A percentile compares a stretch with the other conserved stretches of the same genome.
These are phyloP conservation scores for Dipodomys ordii DNA, from an alignment of 2,113 vertebrate species.

Conservation along the genomic window DNA sequence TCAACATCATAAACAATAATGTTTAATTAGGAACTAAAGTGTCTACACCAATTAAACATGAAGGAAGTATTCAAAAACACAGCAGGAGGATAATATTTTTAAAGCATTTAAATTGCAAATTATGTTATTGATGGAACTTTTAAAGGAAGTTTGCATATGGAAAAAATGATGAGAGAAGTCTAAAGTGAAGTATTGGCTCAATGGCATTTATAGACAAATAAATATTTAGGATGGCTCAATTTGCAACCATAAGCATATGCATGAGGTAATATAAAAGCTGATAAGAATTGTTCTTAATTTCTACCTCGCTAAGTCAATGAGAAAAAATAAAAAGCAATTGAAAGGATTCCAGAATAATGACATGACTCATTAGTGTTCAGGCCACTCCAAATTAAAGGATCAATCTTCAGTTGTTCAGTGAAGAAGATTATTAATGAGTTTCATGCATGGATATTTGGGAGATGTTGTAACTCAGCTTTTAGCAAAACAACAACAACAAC, in stretches of 20 bases:
- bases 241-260: slow-evolving; percentile 67
- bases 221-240: slow-evolving; percentile 78
- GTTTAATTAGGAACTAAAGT: slow-evolving; percentile 89
- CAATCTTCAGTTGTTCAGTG: slow-evolving; percentile 68
- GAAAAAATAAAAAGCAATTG: slow-evolving; percentile 48
- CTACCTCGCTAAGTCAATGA: slow-evolving; percentile 71
- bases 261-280: slow-evolving; percentile 78
- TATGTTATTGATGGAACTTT: slow-evolving; percentile 83
- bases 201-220: slow-evolving; percentile 75
- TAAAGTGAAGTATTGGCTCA: slow-evolving; percentile 74
- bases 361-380: slow-evolving; percentile 79
- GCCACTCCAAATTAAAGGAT: slow-evolving; percentile 82
- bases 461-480: slow-evolving; percentile 14
- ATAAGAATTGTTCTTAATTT: slow-evolving; percentile 75
- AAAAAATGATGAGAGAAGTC: slow-evolving; percentile 53
- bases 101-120: slow-evolving; percentile 89
- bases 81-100: slow-evolving; percentile 84
- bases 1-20: slow-evolving; percentile 88
- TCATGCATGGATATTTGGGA: slow-evolving; percentile 74
- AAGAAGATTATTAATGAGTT: slow-evolving; percentile 69
- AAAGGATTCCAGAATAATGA: slow-evolving; percentile 76
- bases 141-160: slow-evolving; percentile 58
- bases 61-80: slow-evolving; percentile 86
- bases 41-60: slow-evolving; percentile 87
- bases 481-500: background rate